Conservation (phyloP, 2,888 invertebrate species). For the Fabriciana adippe region DNA sequence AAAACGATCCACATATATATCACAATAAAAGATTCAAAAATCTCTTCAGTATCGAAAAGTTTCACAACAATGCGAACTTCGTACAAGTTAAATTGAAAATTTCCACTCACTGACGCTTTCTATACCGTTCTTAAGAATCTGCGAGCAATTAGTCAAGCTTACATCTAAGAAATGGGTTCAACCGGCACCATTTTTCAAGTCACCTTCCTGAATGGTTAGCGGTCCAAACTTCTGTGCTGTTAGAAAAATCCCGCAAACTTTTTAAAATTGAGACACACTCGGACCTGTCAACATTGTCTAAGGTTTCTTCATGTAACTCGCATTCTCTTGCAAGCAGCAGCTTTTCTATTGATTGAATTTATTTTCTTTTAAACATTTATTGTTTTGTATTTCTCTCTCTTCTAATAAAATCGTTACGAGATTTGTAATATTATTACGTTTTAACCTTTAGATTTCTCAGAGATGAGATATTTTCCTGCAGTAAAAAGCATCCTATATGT, state of each 20-base stretch:
- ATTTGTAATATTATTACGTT: too few relatives aligned
- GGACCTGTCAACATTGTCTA: background rate
- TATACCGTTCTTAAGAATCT: slow-evolving; percentile 31
- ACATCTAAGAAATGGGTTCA: slow-evolving; percentile 35
- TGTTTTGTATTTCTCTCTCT: too few relatives aligned
- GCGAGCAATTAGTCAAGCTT: slow-evolving; percentile 38
- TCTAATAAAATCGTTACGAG: too few relatives aligned
- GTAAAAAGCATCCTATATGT: too few relatives aligned
- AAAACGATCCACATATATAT: too few relatives aligned
- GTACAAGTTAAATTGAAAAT: slow-evolving; percentile 42
- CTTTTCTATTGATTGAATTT: too few relatives aligned
- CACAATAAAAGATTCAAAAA: too few relatives aligned
- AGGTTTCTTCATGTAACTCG: background rate
- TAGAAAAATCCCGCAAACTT: slow-evolving; percentile 14
- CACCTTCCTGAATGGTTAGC: slow-evolving; percentile 27
- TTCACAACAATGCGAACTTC: slow-evolving; percentile 32
- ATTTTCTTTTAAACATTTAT: too few relatives aligned
- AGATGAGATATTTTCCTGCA: too few relatives aligned
- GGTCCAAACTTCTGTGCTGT: slow-evolving; percentile 20
- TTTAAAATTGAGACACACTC: slow-evolving; percentile 5
- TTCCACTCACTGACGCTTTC: slow-evolving; percentile 28
- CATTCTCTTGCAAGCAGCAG: too few relatives aligned
- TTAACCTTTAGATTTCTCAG: too few relatives aligned
- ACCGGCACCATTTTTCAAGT: slow-evolving; percentile 33
- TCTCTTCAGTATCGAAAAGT: slow-evolving; percentile 9